These are phyloP conservation scores for Pachyramphus minor DNA, from an alignment of 2,113 vertebrate genomes.

Conservation along the genomic window DNA sequence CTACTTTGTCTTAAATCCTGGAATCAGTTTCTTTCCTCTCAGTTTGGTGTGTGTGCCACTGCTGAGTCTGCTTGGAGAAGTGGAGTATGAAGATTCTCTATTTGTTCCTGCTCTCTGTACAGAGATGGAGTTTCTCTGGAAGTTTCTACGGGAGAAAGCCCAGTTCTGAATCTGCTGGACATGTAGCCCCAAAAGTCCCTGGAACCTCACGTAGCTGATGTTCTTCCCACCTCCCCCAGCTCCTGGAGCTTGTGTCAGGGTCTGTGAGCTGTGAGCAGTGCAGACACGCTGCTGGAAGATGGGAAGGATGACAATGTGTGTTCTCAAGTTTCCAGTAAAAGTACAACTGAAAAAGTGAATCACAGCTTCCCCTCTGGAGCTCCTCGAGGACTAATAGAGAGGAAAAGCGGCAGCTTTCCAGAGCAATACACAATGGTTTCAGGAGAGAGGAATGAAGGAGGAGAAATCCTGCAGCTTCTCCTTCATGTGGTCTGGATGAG, in stretches of 20 bases:
- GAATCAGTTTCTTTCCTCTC: background rate
- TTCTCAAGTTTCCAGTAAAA: slow-evolving; percentile 47
- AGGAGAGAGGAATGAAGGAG: background rate
- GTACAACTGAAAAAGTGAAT: slow-evolving; percentile 53
- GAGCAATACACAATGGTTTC: background rate
- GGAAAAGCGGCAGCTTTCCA: slow-evolving; percentile 14
- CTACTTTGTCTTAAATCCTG: background rate
- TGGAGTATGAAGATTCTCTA: fast-evolving
- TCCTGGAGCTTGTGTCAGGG: background rate
- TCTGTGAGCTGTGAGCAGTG: background rate
- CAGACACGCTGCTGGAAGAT: background rate
- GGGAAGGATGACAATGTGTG: slow-evolving; percentile 8
- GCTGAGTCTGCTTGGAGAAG: background rate
- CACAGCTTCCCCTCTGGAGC: slow-evolving; percentile 35
- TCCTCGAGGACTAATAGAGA: background rate
- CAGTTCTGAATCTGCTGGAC: background rate
- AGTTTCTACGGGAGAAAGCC: background rate
- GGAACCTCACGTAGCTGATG: background rate
- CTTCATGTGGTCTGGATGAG: fast-evolving
- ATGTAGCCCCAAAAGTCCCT: background rate
- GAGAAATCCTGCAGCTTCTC: background rate
- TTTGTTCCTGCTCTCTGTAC: background rate
- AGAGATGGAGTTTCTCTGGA: background rate
- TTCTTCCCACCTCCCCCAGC: background rate
- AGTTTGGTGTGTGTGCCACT: fast-evolving